Conservation (phyloP, 2,888 invertebrate genomes). For the Augiades crinisus region DNA sequence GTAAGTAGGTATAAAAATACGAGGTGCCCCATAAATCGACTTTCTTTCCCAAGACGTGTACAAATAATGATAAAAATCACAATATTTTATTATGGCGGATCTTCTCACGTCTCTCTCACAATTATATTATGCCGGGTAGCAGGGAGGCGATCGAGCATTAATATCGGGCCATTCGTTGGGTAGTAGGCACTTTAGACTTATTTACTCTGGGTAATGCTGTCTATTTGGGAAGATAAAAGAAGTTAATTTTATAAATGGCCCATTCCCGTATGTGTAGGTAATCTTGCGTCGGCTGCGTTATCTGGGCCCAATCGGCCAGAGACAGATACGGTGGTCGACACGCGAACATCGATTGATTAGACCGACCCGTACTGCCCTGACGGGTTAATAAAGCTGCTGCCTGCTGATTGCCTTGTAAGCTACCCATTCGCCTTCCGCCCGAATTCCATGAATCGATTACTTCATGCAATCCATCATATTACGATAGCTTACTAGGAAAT, state of each 20-base stretch:
- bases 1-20: slow-evolving; percentile 18
- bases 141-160: slow-evolving; percentile 23
- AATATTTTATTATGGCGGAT: slow-evolving; percentile 23
- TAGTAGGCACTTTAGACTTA: slow-evolving; percentile 59
- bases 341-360: slow-evolving; percentile 80
- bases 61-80: slow-evolving; percentile 26
- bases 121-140: slow-evolving; percentile 21
- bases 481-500: slow-evolving; percentile 18
- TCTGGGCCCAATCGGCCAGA: slow-evolving; percentile 74
- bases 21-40: slow-evolving; percentile 19
- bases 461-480: slow-evolving; percentile 59
- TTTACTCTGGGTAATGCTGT: slow-evolving; percentile 61
- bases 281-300: slow-evolving; percentile 71
- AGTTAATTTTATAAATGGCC: slow-evolving; percentile 78
- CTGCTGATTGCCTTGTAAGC: slow-evolving; percentile 73
- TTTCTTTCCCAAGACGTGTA: slow-evolving; percentile 21
- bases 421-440: slow-evolving; percentile 60
- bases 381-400: slow-evolving; percentile 76
- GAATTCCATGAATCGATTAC: slow-evolving; percentile 61
- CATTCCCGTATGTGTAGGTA: slow-evolving; percentile 72
- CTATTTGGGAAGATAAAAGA: slow-evolving; percentile 73
- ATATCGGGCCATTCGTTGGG: slow-evolving; percentile 44
- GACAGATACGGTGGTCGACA: slow-evolving; percentile 79
- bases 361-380: slow-evolving; percentile 69
- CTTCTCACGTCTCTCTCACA: slow-evolving; percentile 24